A percentile compares a stretch with the other conserved stretches of the same genome.
Conservation (phyloP, 2,797 vertebrate species). For the Scyliorhinus canicula region DNA sequence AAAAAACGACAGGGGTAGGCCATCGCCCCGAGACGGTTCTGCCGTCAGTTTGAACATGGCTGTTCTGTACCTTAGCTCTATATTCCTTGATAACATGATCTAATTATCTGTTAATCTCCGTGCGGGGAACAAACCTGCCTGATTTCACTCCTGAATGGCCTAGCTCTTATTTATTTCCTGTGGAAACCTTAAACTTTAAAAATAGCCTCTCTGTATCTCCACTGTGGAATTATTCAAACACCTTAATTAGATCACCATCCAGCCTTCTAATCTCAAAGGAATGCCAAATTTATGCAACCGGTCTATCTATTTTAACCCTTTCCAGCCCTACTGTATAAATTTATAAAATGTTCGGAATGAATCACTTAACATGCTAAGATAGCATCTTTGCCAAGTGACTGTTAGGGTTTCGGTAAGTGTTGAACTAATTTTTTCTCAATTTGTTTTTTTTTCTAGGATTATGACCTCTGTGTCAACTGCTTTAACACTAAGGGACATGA, state of each 20-base stretch:
- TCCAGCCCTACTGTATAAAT: neutral
- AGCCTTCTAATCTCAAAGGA: neutral
- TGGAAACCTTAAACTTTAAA: too few species aligned
- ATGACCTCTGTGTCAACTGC: constrained; percentile 94
- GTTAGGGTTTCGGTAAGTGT: neutral
- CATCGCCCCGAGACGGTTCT: neutral
- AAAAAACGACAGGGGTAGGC: neutral
- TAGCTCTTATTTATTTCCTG: neutral
- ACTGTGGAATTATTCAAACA: neutral
- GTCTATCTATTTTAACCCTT: neutral
- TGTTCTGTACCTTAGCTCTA: neutral
- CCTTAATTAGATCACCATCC: neutral
- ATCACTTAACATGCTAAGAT: neutral
- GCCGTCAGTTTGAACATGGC: neutral
- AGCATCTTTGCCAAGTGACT: neutral
- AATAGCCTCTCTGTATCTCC: neutral
- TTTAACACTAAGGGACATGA: constrained; percentile 95
- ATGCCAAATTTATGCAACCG: neutral
- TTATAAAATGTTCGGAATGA: neutral
- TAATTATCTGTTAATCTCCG: neutral
- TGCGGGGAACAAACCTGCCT: neutral
- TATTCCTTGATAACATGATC: neutral
- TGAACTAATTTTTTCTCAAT: neutral
- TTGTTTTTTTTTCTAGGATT: constrained; percentile 66
- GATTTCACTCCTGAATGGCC: neutral